Evolutionary conservation across 2,113 vertebrate species (phyloP).

Genomic region (Cisticola juncidis): DNA sequence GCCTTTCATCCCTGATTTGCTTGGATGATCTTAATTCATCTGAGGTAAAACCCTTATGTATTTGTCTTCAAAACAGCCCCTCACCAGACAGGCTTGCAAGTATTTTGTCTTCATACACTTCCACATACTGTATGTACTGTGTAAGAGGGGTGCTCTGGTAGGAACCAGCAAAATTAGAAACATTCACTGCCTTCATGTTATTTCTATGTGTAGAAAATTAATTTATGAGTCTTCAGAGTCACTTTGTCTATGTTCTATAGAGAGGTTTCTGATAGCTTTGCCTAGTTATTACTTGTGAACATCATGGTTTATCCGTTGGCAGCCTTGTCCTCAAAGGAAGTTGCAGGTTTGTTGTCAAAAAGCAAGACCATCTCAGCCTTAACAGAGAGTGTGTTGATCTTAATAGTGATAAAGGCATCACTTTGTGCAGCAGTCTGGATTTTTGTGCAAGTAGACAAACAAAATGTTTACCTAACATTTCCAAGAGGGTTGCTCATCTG

Average conservation of each 20-base stretch:
- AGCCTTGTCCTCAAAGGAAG: neutral
- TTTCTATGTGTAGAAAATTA: neutral
- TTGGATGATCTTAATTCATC: neutral
- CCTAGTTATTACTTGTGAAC: neutral
- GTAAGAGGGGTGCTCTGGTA: neutral
- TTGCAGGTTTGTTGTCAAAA: neutral
- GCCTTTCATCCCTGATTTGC: neutral
- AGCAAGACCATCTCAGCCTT: neutral
- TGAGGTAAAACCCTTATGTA: neutral
- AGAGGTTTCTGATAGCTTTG: neutral
- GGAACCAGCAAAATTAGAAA: neutral
- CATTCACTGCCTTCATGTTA: neutral
- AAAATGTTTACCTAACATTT: neutral
- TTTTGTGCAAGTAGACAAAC: neutral
- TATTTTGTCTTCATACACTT: neutral
- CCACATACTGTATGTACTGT: neutral
- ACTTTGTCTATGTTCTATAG: neutral
- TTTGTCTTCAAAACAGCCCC: neutral
- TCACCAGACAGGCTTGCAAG: neutral
- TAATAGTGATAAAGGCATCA: neutral
- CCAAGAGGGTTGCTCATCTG: neutral
- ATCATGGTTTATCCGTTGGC: neutral
- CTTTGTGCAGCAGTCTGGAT: neutral
- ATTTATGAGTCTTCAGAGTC: neutral
- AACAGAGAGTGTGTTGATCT: neutral